phyloP scores from a whole-genome alignment of 2,113 vertebrate genomes.

The Ploceus nigricollis region DNA sequence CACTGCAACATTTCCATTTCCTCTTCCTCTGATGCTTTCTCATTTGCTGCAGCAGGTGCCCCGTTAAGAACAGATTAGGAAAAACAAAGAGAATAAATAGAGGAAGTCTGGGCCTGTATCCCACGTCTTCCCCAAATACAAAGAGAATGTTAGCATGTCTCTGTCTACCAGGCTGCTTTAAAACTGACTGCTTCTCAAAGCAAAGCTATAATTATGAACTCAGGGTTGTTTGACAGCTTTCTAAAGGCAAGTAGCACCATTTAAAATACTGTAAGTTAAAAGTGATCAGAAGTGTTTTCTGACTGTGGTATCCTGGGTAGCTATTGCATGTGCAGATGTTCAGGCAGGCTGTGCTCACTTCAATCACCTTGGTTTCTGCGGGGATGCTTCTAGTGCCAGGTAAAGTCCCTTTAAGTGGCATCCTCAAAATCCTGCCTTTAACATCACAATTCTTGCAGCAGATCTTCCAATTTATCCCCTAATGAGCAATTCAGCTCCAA shows the following conservation, averaged over 20 bases:
- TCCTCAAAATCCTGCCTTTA: background rate
- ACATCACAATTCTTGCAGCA: background rate
- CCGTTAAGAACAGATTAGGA: background rate
- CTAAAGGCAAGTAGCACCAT: background rate
- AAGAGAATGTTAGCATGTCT: background rate
- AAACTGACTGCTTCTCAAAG: background rate
- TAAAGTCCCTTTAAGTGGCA: background rate
- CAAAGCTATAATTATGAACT: constrained; percentile 21
- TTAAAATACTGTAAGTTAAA: background rate
- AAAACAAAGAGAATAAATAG: constrained; percentile 3
- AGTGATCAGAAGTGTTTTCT: background rate
- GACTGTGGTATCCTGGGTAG: background rate
- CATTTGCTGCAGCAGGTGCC: background rate
- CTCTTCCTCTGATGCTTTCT: constrained; percentile 6
- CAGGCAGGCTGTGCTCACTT: background rate
- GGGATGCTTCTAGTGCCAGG: background rate
- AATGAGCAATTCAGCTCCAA: background rate
- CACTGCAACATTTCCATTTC: background rate
- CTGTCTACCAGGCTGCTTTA: background rate
- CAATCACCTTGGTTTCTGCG: background rate
- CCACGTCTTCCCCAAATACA: background rate
- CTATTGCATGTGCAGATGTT: background rate
- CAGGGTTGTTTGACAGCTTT: constrained; percentile 13
- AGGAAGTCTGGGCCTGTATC: background rate
- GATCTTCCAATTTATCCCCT: background rate